Percentiles rank a stretch among this genome's conserved stretches.
phyloP scores from a whole-genome alignment of 2,888 invertebrate species.

The Kryphioiulus occultus region DNA sequence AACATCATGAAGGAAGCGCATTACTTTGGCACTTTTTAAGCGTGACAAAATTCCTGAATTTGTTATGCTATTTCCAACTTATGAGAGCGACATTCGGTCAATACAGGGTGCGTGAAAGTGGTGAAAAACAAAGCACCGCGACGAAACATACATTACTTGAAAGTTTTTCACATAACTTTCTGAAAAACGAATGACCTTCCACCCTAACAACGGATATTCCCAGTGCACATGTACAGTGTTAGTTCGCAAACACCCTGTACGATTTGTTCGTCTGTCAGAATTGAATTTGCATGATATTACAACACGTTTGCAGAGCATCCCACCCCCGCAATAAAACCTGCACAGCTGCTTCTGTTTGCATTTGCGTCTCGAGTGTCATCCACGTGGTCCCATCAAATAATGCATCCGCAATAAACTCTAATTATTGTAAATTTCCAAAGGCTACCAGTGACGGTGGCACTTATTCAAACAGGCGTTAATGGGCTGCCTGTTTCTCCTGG shows the following conservation, averaged over 20 bases:
- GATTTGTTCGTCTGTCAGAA: background rate
- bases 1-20: background rate
- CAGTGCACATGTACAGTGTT: background rate
- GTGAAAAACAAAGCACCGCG: too few relatives aligned
- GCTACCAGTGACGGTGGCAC: background rate
- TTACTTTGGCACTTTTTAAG: background rate
- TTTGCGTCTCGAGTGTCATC: constrained; percentile 18
- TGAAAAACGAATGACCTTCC: too few relatives aligned
- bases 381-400: background rate
- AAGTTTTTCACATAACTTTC: too few relatives aligned
- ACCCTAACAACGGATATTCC: too few relatives aligned
- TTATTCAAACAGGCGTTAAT: constrained; percentile 13
- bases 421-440: constrained; percentile 39
- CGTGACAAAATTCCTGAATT: too few relatives aligned
- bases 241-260: background rate
- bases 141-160: too few relatives aligned
- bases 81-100: too few relatives aligned
- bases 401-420: constrained; percentile 31
- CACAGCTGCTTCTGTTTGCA: background rate
- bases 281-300: background rate
- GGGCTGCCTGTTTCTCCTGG: constrained; percentile 1
- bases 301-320: background rate
- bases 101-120: too few relatives aligned
- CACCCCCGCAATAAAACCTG: background rate
- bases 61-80: too few relatives aligned